Percentiles rank a stretch among this genome's conserved stretches.
These are phyloP conservation scores for Aricia artaxerxes DNA, from an alignment of 2,888 invertebrate genomes.

Conservation along the genomic window DNA sequence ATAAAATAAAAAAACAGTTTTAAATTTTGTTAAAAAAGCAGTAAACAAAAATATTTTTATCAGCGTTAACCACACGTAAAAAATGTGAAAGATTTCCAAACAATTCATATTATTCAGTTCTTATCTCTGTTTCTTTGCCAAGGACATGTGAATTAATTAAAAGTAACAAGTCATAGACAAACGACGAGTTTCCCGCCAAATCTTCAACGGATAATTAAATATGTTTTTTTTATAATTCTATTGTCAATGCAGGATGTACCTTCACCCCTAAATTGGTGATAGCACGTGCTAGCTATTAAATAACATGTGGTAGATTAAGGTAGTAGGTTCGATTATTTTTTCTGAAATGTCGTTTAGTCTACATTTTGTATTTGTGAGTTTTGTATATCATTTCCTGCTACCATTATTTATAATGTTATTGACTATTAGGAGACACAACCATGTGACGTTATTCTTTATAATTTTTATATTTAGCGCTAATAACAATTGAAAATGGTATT, in stretches of 20 bases:
- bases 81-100: slow-evolving; percentile 4
- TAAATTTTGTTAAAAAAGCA: neutral
- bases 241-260: slow-evolving; percentile 30
- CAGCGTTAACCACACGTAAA: neutral
- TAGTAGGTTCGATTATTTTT: slow-evolving; percentile 31
- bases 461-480: neutral
- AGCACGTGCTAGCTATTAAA: slow-evolving; percentile 25
- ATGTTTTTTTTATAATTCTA: slow-evolving; percentile 6
- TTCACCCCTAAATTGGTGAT: slow-evolving; percentile 11
- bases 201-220: slow-evolving; percentile 20
- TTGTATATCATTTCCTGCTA: slow-evolving; percentile 28
- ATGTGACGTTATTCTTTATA: neutral
- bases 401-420: slow-evolving; percentile 34
- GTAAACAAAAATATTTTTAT: too few species aligned
- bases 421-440: neutral
- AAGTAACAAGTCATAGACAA: slow-evolving; percentile 25
- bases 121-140: slow-evolving; percentile 22
- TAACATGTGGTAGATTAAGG: slow-evolving; percentile 32
- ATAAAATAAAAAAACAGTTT: neutral
- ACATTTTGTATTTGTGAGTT: slow-evolving; percentile 15
- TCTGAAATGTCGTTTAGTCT: slow-evolving; percentile 7
- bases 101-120: slow-evolving; percentile 3
- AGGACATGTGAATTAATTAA: slow-evolving; percentile 24
- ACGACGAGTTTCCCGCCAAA: slow-evolving; percentile 32
- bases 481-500: neutral